Evolutionary conservation across 2,113 vertebrate genomes (phyloP).

Genomic region (Siniperca knerii): DNA sequence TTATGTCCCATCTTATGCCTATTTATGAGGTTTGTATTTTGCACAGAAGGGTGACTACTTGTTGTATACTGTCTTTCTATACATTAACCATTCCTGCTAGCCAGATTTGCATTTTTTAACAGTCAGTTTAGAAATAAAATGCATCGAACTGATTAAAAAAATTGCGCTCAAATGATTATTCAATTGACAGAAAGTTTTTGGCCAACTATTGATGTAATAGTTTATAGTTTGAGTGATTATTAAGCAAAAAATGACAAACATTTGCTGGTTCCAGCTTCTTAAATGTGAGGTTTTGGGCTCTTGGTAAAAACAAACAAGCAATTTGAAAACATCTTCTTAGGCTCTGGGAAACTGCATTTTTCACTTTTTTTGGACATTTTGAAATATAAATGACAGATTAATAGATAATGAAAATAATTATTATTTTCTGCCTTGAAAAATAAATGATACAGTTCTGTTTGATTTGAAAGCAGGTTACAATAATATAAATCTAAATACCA

Average conservation of each 20-base stretch:
- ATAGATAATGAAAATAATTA: not conserved
- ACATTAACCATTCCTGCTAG: not conserved
- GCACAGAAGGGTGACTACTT: not conserved
- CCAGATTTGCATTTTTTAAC: not conserved
- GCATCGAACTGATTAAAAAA: not conserved
- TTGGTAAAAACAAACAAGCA: not conserved
- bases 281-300: not conserved
- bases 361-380: no score
- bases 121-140: not conserved
- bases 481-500: not conserved
- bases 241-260: not conserved
- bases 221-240: not conserved
- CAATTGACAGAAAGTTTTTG: not conserved
- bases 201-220: not conserved
- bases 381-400: not conserved
- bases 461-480: not conserved
- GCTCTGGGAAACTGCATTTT: no score
- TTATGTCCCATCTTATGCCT: not conserved
- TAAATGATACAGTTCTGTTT: not conserved
- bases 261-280: not conserved
- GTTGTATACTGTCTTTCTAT: not conserved
- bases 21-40: slow-evolving; percentile 9
- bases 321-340: no score
- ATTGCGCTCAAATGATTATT: not conserved
- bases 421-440: not conserved